Evolutionary conservation across 2,797 vertebrate genomes (phyloP).

Genomic region (Psittacula echo): DNA sequence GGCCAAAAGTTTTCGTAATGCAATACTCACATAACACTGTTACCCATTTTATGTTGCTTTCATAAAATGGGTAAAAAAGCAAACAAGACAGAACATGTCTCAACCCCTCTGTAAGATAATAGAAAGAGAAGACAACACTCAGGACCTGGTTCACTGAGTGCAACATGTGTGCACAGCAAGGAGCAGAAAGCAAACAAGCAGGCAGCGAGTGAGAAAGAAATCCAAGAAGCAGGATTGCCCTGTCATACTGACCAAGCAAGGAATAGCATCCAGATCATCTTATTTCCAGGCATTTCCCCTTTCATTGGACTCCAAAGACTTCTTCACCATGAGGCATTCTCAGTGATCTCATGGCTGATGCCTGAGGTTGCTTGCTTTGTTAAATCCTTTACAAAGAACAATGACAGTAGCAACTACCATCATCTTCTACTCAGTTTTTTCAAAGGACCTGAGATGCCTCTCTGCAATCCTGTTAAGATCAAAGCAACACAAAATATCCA

Average conservation of each 20-base stretch:
- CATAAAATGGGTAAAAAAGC: background rate
- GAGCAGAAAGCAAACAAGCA: background rate
- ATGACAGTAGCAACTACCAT: background rate
- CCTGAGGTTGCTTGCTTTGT: background rate
- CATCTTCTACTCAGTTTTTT: background rate
- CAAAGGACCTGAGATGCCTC: background rate
- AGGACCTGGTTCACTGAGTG: background rate
- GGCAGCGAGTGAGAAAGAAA: background rate
- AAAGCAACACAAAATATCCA: background rate
- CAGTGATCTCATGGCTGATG: background rate
- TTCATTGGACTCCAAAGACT: background rate
- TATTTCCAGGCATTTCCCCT: background rate
- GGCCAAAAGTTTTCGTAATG: background rate
- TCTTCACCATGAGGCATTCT: background rate
- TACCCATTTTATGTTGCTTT: background rate
- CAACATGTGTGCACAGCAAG: accelerated
- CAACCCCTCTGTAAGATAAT: background rate
- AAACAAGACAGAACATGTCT: background rate
- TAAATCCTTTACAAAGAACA: background rate
- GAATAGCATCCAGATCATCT: background rate
- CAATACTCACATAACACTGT: background rate
- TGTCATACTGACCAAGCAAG: background rate
- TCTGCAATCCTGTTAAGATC: background rate
- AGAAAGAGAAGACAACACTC: background rate
- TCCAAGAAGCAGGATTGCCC: background rate